Percentiles rank a stretch among this genome's conserved stretches.
phyloP scores from a whole-genome alignment of 2,888 invertebrate species.

The Pandemis heparana region DNA sequence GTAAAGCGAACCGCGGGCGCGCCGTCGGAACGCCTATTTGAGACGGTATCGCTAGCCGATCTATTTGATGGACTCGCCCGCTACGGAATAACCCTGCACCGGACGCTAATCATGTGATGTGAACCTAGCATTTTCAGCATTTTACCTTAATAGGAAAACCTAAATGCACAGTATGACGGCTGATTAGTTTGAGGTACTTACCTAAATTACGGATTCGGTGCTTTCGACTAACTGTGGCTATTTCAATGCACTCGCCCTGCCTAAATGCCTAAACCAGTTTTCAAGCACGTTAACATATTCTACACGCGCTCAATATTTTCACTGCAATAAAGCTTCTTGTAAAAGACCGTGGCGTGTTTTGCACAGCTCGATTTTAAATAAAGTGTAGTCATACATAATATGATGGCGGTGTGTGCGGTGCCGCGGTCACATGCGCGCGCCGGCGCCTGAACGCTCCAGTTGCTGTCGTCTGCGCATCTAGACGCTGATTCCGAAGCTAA shows the following conservation, averaged over 20 bases:
- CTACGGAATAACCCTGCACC: constrained; percentile 63
- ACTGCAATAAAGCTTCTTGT: background rate
- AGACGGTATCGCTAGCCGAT: constrained; percentile 75
- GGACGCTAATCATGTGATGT: constrained; percentile 68
- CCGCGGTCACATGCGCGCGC: constrained; percentile 50
- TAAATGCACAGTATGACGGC: constrained; percentile 26
- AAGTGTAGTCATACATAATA: background rate
- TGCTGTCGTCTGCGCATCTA: constrained; percentile 60
- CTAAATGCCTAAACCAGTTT: background rate
- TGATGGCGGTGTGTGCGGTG: constrained; percentile 55
- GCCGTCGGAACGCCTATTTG: constrained; percentile 63
- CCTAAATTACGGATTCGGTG: constrained; percentile 14
- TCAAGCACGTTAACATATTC: background rate
- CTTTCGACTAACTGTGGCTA: background rate
- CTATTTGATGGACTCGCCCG: constrained; percentile 79
- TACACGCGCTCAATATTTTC: background rate
- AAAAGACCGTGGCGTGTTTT: background rate
- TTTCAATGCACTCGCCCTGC: background rate
- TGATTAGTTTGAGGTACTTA: constrained; percentile 28
- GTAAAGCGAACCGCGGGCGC: constrained; percentile 73
- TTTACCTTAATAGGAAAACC: constrained; percentile 61
- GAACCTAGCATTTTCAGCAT: constrained; percentile 55
- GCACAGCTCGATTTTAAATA: background rate
- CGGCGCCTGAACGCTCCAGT: constrained; percentile 82
- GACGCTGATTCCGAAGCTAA: constrained; percentile 39